Evolutionary conservation across 2,113 vertebrate genomes (phyloP).

Genomic region (mouse (Mus musculus)): GRCm39 chr10:8470501-8471000

Average conservation of each 20-base stretch:
- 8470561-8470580: not conserved
- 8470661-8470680: not conserved
- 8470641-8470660: not conserved
- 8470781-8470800: not conserved
- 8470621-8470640: not conserved
- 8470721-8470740: not conserved
- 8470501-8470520: not conserved
- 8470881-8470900: slow-evolving; percentile 12
- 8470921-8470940: slow-evolving; percentile 28
- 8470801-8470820: no score
- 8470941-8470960: not conserved
- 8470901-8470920: not conserved
- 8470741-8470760: not conserved
- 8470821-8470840: not conserved
- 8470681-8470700: not conserved
- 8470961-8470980: not conserved
- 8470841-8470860: not conserved
- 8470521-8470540: not conserved
- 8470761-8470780: not conserved
- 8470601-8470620: not conserved
- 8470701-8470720: not conserved
- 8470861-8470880: slow-evolving; percentile 14
- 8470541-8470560: not conserved
- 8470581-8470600: not conserved
- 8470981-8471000: not conserved